A percentile compares a stretch with the other conserved stretches of the same genome.
Conservation (phyloP, 2,113 vertebrate species). For the Mesembrinibis cayennensis region DNA sequence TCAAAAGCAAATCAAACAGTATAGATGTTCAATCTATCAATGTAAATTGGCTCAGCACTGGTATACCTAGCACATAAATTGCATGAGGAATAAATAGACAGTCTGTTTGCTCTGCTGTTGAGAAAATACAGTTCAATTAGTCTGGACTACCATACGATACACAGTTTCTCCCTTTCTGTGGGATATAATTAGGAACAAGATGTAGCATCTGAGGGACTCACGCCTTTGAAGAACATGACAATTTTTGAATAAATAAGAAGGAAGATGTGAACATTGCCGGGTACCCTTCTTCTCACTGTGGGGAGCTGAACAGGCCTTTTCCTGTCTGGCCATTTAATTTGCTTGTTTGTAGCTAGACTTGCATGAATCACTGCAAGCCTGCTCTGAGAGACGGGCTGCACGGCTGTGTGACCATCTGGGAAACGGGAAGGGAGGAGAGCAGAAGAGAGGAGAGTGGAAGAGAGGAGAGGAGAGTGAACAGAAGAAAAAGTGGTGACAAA, state of each 20-base stretch:
- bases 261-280: not conserved
- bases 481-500: not conserved
- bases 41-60: not conserved
- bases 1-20: not conserved
- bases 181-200: not conserved
- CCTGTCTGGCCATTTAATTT: not conserved
- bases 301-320: not conserved
- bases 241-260: not conserved
- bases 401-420: not conserved
- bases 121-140: not conserved
- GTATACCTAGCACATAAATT: not conserved
- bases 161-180: not conserved
- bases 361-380: not conserved
- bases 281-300: not conserved
- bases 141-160: not conserved
- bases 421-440: not conserved
- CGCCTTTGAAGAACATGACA: constrained; percentile 11
- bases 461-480: no score
- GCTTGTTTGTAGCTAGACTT: not conserved
- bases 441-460: no score
- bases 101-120: not conserved
- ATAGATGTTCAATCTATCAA: not conserved
- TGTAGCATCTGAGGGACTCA: not conserved
- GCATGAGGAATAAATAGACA: not conserved
- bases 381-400: not conserved